phyloP scores from a whole-genome alignment of 2,797 vertebrate species.

The Pangasius djambal region DNA sequence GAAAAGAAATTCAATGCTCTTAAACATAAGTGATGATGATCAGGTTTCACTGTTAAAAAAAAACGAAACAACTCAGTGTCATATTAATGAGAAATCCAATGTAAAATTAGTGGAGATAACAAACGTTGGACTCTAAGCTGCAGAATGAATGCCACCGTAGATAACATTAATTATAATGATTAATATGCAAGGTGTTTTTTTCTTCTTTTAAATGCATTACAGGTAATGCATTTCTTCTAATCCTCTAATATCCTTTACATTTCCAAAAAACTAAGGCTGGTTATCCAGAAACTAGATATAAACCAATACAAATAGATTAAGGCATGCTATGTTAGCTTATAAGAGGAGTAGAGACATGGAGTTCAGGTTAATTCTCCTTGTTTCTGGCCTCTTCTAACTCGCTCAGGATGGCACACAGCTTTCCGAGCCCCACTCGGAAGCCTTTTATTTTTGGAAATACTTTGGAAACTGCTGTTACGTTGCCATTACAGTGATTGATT shows the following conservation, averaged over 20 bases:
- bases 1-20: not conserved
- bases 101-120: too few relatives aligned
- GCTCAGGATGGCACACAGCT: not conserved
- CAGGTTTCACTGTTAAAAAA: not conserved
- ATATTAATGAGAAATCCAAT: too few relatives aligned
- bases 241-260: not conserved
- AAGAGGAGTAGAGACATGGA: not conserved
- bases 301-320: not conserved
- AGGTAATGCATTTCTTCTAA: too few relatives aligned
- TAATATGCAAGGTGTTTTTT: not conserved
- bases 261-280: not conserved
- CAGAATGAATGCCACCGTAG: not conserved
- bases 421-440: slow-evolving; percentile 1
- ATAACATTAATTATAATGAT: not conserved
- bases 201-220: not conserved
- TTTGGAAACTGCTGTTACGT: not conserved
- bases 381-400: not conserved
- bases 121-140: not conserved
- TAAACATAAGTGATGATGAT: not conserved
- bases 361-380: too few relatives aligned
- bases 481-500: too few relatives aligned
- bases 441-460: not conserved
- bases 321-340: too few relatives aligned
- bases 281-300: not conserved
- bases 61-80: too few relatives aligned